Evolutionary conservation across 2,113 vertebrate species (phyloP), one percentile per base, ranked within the genome.

Genomic region (Helogale parvula): DNA sequence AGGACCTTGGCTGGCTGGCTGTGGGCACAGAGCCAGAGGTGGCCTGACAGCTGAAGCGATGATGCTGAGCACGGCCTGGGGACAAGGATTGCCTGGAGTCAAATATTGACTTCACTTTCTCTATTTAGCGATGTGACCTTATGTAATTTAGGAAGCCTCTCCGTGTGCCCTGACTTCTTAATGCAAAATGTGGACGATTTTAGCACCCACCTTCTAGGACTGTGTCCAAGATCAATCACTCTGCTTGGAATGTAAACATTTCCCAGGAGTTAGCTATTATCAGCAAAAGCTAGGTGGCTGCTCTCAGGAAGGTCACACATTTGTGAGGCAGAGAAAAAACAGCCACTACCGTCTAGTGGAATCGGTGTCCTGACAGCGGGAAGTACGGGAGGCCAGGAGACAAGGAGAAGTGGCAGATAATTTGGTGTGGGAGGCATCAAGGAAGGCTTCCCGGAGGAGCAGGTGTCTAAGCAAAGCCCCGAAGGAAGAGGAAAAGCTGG

Each of bases 401-500:
- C 5, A 35, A 90, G 81, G 25, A 79, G 29, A 27, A 31, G 54
- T 2, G 14, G n/a, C 13, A 31, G 2, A 25, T 10, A 65, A 38
- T 1, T 10, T 45, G 35, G 50, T 29, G 54, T 1, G 3, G 13
- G 83, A 2, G 33, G 23, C 35, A 92, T 47, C 57, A 35, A 14
- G 80, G 54, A 72, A 84, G 87, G n/a, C 47, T 77, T 92, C 85
- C 93, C 72, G 72, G 84, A 88, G 54, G 77, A 87, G 21, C 8
- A 25, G n/a, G 41, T 15, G 9, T 45, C 63, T 65, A 25, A 86
- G 13, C 17, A 60, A 80, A 45, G 57, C 54, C 63, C 47, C 54
- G 27, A 92, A 92, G 27, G 38, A 66, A 8, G 10, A 82, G 14
- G 38, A 69, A 16, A 23, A 79, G 19, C 57, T 47, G 33, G 27